Percentiles rank a stretch among this genome's conserved stretches.
phyloP scores from a whole-genome alignment of 2,113 vertebrate species.

The Boulengeromyrus knoepffleri region DNA sequence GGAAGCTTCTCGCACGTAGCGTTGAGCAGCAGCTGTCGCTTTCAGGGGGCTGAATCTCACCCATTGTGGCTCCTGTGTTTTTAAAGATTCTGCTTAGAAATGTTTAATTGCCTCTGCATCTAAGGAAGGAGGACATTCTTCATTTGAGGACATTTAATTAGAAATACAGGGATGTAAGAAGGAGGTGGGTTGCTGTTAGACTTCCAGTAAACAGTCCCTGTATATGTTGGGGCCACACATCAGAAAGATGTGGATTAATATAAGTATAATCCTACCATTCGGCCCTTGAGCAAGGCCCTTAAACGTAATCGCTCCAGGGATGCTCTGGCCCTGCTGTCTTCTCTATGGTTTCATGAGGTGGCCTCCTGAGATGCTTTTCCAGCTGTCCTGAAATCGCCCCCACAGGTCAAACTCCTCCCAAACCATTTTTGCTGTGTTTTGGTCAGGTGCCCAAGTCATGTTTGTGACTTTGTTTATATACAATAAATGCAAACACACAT shows the following conservation, averaged over 20 bases:
- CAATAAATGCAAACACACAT: not conserved
- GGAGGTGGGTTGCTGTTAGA: not conserved
- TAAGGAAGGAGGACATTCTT: not conserved
- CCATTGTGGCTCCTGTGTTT: not conserved
- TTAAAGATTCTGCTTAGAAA: not conserved
- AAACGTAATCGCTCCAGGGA: too few relatives aligned
- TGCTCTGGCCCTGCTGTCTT: too few relatives aligned
- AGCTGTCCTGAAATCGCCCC: too few relatives aligned
- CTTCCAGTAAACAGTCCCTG: not conserved
- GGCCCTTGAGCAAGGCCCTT: too few relatives aligned
- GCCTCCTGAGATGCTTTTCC: too few relatives aligned
- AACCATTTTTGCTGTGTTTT: too few relatives aligned
- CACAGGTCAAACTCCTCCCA: too few relatives aligned
- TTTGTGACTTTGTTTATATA: not conserved
- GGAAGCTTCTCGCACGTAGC: not conserved
- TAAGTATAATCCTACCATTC: too few relatives aligned
- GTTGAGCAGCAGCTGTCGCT: not conserved
- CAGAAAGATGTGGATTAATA: not conserved
- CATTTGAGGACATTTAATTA: not conserved
- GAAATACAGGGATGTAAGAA: not conserved
- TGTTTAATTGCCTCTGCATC: not conserved
- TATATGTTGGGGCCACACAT: not conserved
- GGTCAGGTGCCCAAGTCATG: too few relatives aligned
- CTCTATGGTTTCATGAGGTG: too few relatives aligned
- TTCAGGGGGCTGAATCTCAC: not conserved